These are phyloP conservation scores for Megalopta genalis DNA, from an alignment of 1,140 invertebrate species.

Conservation along the genomic window DNA sequence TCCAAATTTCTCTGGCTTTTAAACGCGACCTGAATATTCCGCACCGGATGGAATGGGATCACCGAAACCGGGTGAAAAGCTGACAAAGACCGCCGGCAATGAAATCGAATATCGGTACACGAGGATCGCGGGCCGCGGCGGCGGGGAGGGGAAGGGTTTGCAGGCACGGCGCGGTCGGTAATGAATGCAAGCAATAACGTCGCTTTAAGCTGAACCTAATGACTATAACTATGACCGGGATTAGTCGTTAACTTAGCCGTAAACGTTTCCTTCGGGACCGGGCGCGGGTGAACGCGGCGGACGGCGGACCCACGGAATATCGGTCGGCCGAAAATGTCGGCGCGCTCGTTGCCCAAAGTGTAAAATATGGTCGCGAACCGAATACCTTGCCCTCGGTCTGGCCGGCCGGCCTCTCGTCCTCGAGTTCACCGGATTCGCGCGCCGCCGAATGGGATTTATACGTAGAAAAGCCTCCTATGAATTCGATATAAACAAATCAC, in stretches of 20 bases:
- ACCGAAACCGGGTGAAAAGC: background rate
- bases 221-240: constrained; percentile 68
- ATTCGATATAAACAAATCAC: constrained; percentile 52
- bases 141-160: background rate
- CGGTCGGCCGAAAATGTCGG: constrained; percentile 49
- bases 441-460: constrained; percentile 40
- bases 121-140: constrained; percentile 35
- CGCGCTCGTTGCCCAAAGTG: constrained; percentile 51
- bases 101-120: constrained; percentile 43
- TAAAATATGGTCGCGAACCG: constrained; percentile 48
- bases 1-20: background rate
- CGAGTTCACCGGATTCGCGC: constrained; percentile 16
- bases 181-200: constrained; percentile 68
- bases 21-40: background rate
- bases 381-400: constrained; percentile 18
- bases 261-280: constrained; percentile 70
- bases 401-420: background rate
- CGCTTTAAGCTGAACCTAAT: constrained; percentile 66
- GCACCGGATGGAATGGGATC: background rate
- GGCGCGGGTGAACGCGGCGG: constrained; percentile 27
- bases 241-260: constrained; percentile 72
- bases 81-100: constrained; percentile 22
- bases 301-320: constrained; percentile 37
- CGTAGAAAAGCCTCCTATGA: constrained; percentile 1
- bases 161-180: constrained; percentile 47